Evolutionary conservation across 2,888 invertebrate species (phyloP).

Genomic region (Orgyia antiqua): DNA sequence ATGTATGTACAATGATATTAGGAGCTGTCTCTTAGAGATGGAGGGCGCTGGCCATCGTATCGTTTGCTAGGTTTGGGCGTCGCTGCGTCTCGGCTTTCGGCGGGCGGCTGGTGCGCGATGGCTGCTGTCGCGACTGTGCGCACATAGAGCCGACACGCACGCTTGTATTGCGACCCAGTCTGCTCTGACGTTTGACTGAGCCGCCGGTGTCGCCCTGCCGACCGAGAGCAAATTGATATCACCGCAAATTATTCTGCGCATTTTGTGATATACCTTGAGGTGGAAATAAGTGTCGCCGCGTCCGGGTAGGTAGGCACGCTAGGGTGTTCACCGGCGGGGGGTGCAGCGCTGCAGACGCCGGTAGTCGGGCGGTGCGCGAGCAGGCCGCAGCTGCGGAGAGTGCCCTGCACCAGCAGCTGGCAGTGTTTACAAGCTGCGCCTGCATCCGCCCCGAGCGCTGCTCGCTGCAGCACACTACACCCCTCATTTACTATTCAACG

Average conservation of each 20-base stretch:
- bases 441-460: conserved; percentile 45
- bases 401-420: conserved; percentile 56
- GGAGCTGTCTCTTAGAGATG: conserved; percentile 28
- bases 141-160: conserved; percentile 67
- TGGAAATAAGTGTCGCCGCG: conserved; percentile 29
- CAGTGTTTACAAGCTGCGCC: conserved; percentile 69
- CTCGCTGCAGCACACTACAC: conserved; percentile 60
- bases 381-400: conserved; percentile 48
- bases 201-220: conserved; percentile 60
- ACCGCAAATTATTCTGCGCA: conserved; percentile 57
- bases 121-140: conserved; percentile 62
- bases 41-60: conserved; percentile 61
- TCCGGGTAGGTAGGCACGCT: conserved; percentile 24
- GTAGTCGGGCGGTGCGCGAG: conserved; percentile 25
- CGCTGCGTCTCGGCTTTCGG: conserved; percentile 73
- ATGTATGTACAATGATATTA: conserved; percentile 14
- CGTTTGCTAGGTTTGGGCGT: conserved; percentile 71
- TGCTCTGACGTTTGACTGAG: conserved; percentile 69
- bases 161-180: conserved; percentile 71
- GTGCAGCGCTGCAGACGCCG: conserved; percentile 16
- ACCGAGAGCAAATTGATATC: conserved; percentile 41
- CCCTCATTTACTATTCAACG: conserved; percentile 70
- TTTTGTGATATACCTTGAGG: conserved; percentile 32
- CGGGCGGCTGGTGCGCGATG: conserved; percentile 59
- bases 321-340: conserved; percentile 16